Conservation (phyloP, 2,113 vertebrate species). For the Theristicus caerulescens region DNA sequence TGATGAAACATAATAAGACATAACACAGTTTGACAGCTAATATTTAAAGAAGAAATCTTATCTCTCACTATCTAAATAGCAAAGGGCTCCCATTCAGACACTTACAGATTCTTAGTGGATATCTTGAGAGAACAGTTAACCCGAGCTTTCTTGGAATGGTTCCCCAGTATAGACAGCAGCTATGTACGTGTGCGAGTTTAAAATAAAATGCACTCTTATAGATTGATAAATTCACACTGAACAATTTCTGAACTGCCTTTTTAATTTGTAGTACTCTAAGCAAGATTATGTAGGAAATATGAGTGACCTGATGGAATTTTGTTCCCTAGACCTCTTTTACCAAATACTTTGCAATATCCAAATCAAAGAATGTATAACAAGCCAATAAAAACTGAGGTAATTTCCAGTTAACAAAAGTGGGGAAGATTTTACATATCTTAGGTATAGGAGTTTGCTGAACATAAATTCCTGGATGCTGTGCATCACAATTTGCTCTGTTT, state of each 20-base stretch:
- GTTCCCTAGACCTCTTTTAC: not conserved
- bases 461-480: not conserved
- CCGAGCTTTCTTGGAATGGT: not conserved
- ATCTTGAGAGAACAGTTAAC: constrained; percentile 21
- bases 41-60: constrained; percentile 59
- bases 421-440: not conserved
- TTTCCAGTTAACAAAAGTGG: not conserved
- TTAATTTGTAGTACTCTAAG: not conserved
- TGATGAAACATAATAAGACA: constrained; percentile 40
- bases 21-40: constrained; percentile 43
- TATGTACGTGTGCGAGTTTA: not conserved
- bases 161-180: not conserved
- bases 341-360: not conserved
- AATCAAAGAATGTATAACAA: not conserved
- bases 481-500: not conserved
- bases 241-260: not conserved
- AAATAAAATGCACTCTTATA: not conserved
- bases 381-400: not conserved
- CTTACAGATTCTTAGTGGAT: constrained; percentile 33
- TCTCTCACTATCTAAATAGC: constrained; percentile 42
- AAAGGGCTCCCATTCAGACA: constrained; percentile 35
- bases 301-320: not conserved
- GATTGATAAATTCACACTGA: not conserved
- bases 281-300: not conserved
- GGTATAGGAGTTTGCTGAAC: not conserved